These are phyloP conservation scores for Odontomyia ornata DNA, from an alignment of 2,888 invertebrate genomes.

Conservation along the genomic window DNA sequence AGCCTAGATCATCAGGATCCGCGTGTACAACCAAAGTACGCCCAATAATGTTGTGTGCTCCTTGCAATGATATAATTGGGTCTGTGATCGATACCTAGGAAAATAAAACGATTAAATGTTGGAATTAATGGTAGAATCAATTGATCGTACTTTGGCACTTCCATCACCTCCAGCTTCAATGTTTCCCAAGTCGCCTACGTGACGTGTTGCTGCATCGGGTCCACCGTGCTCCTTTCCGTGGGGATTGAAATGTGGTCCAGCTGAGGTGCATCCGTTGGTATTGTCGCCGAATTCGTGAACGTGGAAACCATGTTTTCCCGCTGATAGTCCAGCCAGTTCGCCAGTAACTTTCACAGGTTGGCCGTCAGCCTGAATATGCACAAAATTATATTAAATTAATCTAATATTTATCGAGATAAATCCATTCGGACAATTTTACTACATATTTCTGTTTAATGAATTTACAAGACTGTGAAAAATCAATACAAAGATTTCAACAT, in stretches of 20 bases:
- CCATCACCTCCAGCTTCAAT: slow-evolving; percentile 73
- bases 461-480: too few species aligned
- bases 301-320: slow-evolving; percentile 82
- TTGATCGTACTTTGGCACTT: slow-evolving; percentile 67
- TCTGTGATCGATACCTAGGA: slow-evolving; percentile 69
- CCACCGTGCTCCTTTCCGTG: slow-evolving; percentile 81
- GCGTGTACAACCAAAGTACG: slow-evolving; percentile 91
- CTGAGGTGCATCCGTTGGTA: slow-evolving; percentile 94
- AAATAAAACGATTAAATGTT: slow-evolving; percentile 40
- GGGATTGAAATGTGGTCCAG: slow-evolving; percentile 95
- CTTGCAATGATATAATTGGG: slow-evolving; percentile 72
- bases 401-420: too few species aligned
- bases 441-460: too few species aligned
- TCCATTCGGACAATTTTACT: too few species aligned
- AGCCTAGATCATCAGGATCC: slow-evolving; percentile 92
- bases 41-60: slow-evolving; percentile 81
- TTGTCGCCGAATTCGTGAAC: slow-evolving; percentile 97
- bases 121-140: neutral
- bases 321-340: slow-evolving; percentile 78
- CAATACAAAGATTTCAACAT: too few species aligned
- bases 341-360: slow-evolving; percentile 82
- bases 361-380: slow-evolving; percentile 67
- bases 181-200: slow-evolving; percentile 92
- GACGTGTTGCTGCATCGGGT: slow-evolving; percentile 76
- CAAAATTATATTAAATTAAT: too few species aligned